phyloP scores from a whole-genome alignment of 2,797 vertebrate genomes.

The Anniella stebbinsi region DNA sequence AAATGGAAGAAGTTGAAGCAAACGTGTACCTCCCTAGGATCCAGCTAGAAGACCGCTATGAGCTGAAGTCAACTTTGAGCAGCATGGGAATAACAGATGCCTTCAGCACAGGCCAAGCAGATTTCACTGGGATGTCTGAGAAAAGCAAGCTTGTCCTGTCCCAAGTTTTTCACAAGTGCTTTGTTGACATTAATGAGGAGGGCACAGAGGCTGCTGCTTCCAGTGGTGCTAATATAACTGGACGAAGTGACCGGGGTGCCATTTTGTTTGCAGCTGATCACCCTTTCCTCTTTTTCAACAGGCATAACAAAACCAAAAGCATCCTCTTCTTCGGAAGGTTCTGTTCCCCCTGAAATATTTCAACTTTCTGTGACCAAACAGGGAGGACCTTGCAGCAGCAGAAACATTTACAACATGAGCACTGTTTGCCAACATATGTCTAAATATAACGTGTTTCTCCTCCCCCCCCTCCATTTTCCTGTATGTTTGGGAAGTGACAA shows the following conservation, averaged over 20 bases:
- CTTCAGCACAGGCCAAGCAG: slow-evolving; percentile 70
- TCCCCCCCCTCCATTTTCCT: slow-evolving; percentile 35
- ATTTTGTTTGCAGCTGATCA: slow-evolving; percentile 79
- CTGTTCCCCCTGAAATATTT: slow-evolving; percentile 71
- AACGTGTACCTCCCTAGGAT: slow-evolving; percentile 82
- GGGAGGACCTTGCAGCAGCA: slow-evolving; percentile 36
- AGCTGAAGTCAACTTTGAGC: slow-evolving; percentile 79
- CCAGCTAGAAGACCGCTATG: slow-evolving; percentile 82
- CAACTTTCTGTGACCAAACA: background rate
- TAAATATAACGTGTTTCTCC: slow-evolving; percentile 28
- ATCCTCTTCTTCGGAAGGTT: slow-evolving; percentile 79
- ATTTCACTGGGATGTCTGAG: slow-evolving; percentile 87
- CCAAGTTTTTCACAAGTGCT: slow-evolving; percentile 89
- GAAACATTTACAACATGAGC: slow-evolving; percentile 12
- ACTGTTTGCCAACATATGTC: background rate
- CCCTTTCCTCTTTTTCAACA: slow-evolving; percentile 82
- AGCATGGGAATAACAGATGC: slow-evolving; percentile 86
- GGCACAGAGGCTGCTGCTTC: slow-evolving; percentile 90
- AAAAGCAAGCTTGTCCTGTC: slow-evolving; percentile 83
- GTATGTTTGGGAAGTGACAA: slow-evolving; percentile 39
- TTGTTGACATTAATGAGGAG: slow-evolving; percentile 91
- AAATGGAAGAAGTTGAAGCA: slow-evolving; percentile 80
- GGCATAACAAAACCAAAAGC: slow-evolving; percentile 70
- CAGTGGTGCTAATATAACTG: slow-evolving; percentile 74
- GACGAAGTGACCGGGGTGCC: slow-evolving; percentile 72